A percentile compares a stretch with the other conserved stretches of the same genome.
Evolutionary conservation across 2,888 invertebrate species (phyloP).

Genomic region (Drosophila meridiana): DNA sequence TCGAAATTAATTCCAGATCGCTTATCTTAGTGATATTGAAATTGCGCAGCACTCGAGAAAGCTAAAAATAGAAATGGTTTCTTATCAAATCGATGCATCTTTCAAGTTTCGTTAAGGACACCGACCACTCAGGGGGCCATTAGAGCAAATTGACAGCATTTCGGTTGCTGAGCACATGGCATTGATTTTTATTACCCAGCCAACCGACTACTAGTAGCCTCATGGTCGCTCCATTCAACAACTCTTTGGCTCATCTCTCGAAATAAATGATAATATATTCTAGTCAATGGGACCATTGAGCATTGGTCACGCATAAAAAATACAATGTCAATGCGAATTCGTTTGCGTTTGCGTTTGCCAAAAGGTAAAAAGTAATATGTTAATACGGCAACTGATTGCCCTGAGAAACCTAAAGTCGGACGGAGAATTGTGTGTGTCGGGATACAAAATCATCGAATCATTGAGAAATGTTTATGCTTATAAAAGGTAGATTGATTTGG

Average conservation of each 20-base stretch:
- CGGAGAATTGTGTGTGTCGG: not conserved
- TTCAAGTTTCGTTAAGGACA: not conserved
- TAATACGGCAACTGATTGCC: conserved; percentile 1
- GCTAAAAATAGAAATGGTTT: conserved; percentile 84
- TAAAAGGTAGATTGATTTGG: not conserved
- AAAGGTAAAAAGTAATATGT: conserved; percentile 44
- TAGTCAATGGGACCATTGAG: conserved; percentile 67
- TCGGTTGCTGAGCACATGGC: conserved; percentile 21
- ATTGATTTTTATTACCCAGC: conserved; percentile 48
- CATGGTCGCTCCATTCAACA: not conserved
- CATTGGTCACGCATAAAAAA: conserved; percentile 60
- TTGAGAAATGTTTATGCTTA: not conserved
- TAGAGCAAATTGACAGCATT: conserved; percentile 33
- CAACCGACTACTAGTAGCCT: conserved; percentile 1
- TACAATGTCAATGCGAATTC: conserved; percentile 20
- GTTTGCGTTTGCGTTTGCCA: not conserved
- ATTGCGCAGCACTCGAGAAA: conserved; percentile 88
- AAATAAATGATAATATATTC: conserved; percentile 76
- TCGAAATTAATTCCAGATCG: conserved; percentile 88
- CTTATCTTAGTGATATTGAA: conserved; percentile 89
- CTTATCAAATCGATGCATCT: not conserved
- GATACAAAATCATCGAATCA: not conserved
- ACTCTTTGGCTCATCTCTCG: conserved; percentile 44
- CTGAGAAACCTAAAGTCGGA: not conserved
- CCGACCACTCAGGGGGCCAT: conserved; percentile 10